phyloP scores from a whole-genome alignment of 2,797 vertebrate genomes.

The Aythya fuligula region DNA sequence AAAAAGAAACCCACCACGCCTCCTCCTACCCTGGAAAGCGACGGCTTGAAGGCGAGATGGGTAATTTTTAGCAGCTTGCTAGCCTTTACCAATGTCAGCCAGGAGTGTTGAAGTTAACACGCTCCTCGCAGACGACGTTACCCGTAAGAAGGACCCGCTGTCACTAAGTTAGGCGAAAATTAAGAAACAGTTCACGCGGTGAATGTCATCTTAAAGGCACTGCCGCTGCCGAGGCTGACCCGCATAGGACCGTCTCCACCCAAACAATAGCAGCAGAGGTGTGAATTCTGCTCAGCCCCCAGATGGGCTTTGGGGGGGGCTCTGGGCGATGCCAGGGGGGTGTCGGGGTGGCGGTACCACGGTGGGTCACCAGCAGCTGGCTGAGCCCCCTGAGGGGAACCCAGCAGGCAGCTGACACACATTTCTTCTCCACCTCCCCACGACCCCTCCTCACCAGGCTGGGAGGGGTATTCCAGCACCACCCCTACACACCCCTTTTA shows the following conservation, averaged over 20 bases:
- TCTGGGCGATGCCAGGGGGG: neutral
- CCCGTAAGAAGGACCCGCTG: neutral
- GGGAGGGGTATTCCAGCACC: no score
- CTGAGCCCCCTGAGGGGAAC: neutral
- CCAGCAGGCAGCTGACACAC: neutral
- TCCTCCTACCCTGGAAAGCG: conserved; percentile 35
- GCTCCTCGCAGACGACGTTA: neutral
- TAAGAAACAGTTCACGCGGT: neutral
- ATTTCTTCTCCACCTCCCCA: neutral
- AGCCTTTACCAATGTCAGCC: conserved; percentile 7
- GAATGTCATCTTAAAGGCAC: conserved; percentile 64
- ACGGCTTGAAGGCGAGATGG: conserved; percentile 36
- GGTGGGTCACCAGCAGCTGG: neutral
- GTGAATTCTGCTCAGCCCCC: neutral
- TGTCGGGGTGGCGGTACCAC: neutral
- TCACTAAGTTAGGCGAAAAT: neutral
- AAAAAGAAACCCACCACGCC: conserved; percentile 43
- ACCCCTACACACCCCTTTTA: no score
- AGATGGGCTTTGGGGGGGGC: neutral
- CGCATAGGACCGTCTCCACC: conserved; percentile 47
- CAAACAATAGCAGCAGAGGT: conserved; percentile 53
- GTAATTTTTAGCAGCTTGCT: conserved; percentile 54
- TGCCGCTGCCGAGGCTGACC: conserved; percentile 42
- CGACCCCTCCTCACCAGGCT: neutral
- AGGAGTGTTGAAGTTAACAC: neutral